Evolutionary conservation across 2,797 vertebrate genomes (phyloP).

Genomic region (Meda fulgida): DNA sequence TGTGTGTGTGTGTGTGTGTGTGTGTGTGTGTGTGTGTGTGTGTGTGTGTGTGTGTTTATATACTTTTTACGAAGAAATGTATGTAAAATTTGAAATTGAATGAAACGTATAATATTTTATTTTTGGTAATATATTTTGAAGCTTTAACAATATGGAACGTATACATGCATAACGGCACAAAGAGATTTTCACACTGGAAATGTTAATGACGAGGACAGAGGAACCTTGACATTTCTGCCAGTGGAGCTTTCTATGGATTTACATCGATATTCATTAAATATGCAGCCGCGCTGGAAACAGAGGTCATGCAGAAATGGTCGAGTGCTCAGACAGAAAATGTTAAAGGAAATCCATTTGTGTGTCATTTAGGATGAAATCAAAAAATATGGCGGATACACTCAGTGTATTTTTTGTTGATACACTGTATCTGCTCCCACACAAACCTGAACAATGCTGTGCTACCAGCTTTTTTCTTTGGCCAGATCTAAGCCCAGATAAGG

Average conservation of each 20-base stretch:
- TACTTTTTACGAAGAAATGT: background rate
- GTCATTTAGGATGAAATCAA: constrained; percentile 53
- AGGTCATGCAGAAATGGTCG: constrained; percentile 57
- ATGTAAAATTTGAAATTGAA: background rate
- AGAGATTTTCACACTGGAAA: constrained; percentile 1
- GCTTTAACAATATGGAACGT: background rate
- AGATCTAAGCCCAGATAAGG: background rate
- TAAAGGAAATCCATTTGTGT: constrained; percentile 61
- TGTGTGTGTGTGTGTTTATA: background rate
- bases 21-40: too few relatives aligned
- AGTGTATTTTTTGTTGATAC: background rate
- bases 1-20: too few relatives aligned
- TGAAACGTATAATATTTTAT: background rate
- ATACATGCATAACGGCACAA: background rate
- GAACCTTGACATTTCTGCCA: constrained; percentile 59
- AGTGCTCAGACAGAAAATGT: constrained; percentile 51
- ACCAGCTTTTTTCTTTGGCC: background rate
- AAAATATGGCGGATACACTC: constrained; percentile 29
- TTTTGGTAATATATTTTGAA: background rate
- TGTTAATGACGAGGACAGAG: constrained; percentile 36
- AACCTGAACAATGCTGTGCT: constrained; percentile 13
- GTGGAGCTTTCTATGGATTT: constrained; percentile 62
- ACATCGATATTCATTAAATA: constrained; percentile 67
- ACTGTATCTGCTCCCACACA: background rate
- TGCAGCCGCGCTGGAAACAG: constrained; percentile 58